Base-by-base conservation (phyloP, 2,113 vertebrate genomes). In the Peromyscus californicus region DNA sequence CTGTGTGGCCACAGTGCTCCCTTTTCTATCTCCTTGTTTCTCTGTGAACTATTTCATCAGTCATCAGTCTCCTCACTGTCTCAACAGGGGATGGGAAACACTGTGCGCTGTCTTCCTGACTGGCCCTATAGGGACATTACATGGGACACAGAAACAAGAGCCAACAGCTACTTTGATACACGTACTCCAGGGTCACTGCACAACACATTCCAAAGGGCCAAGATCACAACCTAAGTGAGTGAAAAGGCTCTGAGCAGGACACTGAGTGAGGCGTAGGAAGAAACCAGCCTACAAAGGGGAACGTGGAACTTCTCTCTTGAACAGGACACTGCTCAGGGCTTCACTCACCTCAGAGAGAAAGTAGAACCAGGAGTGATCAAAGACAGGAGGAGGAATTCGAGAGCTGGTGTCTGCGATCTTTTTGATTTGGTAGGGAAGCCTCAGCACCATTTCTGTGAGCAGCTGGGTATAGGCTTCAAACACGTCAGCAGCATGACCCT, bases 311-410 rank as follows among this genome's bases (percentile, higher is more conserved):
- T 70, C 26, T 5, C 79, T 51, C 45, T 65, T 21, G 9, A 36
- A 0, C 11, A 57, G 63, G 48, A 51, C 5, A 31, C 45, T 11
- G 4, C 61, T 24, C 67, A 61, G 74, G 17, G 86, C 33, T 76
- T 76, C 57, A 94, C 98, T 97, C 95, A 99, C 99, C 99, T 99
- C 99, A 10, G 99, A 99, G 85, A 99, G 98, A 94, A 99, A 99
- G 98, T 99, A 99, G 98, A 99, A 99, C 99, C 99, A 99, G 10
- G 99, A 99, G 96, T 99, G 99, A 97, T 99, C 99, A 74, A 99
- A 99, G 93, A 99, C 99, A 33, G 99, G 99, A 0, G 99, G 99
- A 1, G 99, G 99, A 91, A 99, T 99, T 63, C 99, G 99, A 22
- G 99, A 99, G 93, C 99, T 99, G 74, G 99, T 99, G 93, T 99